phyloP scores from a whole-genome alignment of 2,797 vertebrate genomes.

The Craterocephalus amniculus region DNA sequence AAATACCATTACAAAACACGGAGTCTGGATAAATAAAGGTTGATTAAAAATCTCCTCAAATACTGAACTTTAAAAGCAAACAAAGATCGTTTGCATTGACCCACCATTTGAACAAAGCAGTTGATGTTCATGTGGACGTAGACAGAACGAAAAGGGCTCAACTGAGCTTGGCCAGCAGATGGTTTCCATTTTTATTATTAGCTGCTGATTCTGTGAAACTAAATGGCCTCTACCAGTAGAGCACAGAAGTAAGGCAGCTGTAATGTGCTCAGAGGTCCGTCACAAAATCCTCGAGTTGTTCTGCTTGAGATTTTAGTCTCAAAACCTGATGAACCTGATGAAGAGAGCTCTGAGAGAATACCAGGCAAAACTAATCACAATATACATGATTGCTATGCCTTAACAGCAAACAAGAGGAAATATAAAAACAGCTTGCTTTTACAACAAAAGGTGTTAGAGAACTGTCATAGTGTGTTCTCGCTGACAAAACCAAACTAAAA shows the following conservation, averaged over 20 bases:
- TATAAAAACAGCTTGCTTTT: background rate
- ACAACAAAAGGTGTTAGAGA: background rate
- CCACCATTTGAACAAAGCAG: slow-evolving; percentile 14
- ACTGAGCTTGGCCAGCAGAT: slow-evolving; percentile 42
- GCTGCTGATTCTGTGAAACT: slow-evolving; percentile 32
- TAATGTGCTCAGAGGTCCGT: slow-evolving; percentile 17
- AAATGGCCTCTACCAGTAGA: slow-evolving; percentile 23
- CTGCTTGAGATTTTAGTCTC: slow-evolving; percentile 1
- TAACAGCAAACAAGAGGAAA: background rate
- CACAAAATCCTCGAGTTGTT: slow-evolving; percentile 39
- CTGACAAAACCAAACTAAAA: slow-evolving; percentile 5
- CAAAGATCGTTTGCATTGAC: slow-evolving; percentile 1
- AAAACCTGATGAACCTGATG: too few species aligned
- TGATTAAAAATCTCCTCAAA: background rate
- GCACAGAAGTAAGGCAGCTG: slow-evolving; percentile 26
- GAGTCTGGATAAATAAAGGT: background rate
- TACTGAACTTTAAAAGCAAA: slow-evolving; percentile 2
- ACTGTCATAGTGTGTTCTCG: slow-evolving; percentile 5
- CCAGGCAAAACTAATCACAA: background rate
- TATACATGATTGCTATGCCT: background rate
- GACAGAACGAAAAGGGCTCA: slow-evolving; percentile 25
- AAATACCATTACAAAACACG: background rate
- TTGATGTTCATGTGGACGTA: slow-evolving; percentile 19
- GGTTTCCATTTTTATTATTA: slow-evolving; percentile 32
- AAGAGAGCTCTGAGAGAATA: background rate